phyloP scores from a whole-genome alignment of 2,888 invertebrate genomes.

The Gibbula magus region DNA sequence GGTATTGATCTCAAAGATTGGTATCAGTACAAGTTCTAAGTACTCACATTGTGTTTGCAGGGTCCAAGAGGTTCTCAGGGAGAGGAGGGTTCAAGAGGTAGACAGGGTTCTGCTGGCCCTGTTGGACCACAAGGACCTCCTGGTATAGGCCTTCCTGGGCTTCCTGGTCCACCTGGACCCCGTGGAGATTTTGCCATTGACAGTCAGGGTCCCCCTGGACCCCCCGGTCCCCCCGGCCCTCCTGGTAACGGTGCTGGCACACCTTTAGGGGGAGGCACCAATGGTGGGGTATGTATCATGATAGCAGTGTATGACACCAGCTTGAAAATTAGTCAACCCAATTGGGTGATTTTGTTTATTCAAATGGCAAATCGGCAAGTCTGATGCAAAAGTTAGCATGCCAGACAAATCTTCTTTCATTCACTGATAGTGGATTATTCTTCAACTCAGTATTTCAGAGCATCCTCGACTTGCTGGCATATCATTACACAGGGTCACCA shows the following conservation, averaged over 20 bases:
- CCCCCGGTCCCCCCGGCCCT: constrained; percentile 56
- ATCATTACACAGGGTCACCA: no score
- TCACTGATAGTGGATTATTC: no score
- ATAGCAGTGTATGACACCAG: no score
- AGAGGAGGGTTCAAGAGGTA: constrained; percentile 35
- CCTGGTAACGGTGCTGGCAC: constrained; percentile 29
- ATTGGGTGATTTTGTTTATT: no score
- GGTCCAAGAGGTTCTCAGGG: constrained; percentile 51
- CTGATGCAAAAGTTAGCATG: no score
- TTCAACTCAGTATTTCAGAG: no score
- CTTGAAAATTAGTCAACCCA: no score
- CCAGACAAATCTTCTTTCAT: no score
- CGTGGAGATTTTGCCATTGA: constrained; percentile 37
- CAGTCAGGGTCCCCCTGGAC: constrained; percentile 59
- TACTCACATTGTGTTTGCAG: constrained; percentile 30
- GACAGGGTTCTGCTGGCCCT: constrained; percentile 40
- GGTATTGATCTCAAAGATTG: no score
- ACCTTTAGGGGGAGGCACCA: constrained; percentile 17
- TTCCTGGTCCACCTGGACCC: constrained; percentile 52
- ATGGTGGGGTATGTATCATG: constrained; percentile 25
- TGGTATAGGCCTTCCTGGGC: constrained; percentile 36
- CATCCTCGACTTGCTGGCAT: no score
- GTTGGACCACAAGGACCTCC: constrained; percentile 48
- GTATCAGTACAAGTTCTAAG: background rate
- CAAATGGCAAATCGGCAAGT: no score